These are phyloP conservation scores for Sceliomorpha sp. DNA, from an alignment of 2,888 invertebrate genomes.

Conservation along the genomic window DNA sequence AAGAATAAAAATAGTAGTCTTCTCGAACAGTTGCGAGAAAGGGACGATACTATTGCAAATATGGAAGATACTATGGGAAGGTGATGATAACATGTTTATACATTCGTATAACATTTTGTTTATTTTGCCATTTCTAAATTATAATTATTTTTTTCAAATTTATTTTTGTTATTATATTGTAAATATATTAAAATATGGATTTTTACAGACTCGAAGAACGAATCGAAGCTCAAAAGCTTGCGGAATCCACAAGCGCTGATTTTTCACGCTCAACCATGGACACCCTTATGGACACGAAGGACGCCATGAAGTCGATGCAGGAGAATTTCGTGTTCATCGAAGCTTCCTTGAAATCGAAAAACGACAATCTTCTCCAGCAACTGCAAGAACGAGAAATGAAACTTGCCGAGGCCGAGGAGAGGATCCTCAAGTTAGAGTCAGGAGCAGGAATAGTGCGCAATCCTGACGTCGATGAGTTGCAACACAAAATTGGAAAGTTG, in stretches of 20 bases:
- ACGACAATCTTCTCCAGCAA: constrained; percentile 82
- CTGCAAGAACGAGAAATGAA: constrained; percentile 83
- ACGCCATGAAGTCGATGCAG: constrained; percentile 90
- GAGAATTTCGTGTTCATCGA: constrained; percentile 88
- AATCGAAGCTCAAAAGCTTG: constrained; percentile 63
- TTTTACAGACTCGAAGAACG: constrained; percentile 65
- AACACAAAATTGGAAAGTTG: constrained; percentile 65
- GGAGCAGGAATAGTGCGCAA: constrained; percentile 64
- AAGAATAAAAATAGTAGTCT: constrained; percentile 85
- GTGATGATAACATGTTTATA: constrained; percentile 60
- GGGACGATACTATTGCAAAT: constrained; percentile 82
- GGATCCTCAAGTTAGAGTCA: constrained; percentile 69
- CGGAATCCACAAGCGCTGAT: constrained; percentile 67
- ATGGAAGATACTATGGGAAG: constrained; percentile 83
- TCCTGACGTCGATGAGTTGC: constrained; percentile 65
- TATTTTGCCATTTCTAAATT: no score
- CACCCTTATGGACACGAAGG: constrained; percentile 88
- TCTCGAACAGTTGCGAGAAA: constrained; percentile 82
- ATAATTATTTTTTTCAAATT: no score
- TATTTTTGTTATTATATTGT: no score
- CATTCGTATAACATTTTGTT: constrained; percentile 6
- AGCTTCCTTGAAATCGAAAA: constrained; percentile 86
- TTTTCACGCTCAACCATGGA: constrained; percentile 82
- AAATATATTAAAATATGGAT: no score
- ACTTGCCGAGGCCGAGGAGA: constrained; percentile 76